Percentiles rank a stretch among this genome's conserved stretches.
These are phyloP conservation scores for Euleptes europaea DNA, from an alignment of 2,113 vertebrate genomes.

Conservation along the genomic window DNA sequence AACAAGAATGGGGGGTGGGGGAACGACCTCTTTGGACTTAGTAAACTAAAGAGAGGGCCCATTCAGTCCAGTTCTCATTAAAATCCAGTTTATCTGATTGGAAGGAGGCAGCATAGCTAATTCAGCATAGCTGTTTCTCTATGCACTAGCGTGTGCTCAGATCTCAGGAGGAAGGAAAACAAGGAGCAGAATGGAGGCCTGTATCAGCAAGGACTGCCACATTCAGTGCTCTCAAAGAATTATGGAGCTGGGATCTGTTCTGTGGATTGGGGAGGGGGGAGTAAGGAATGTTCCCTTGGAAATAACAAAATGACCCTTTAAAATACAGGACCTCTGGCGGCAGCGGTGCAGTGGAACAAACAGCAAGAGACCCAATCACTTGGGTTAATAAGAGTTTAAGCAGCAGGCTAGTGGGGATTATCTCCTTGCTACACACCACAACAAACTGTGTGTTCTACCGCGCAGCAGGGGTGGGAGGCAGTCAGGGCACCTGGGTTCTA, in stretches of 20 bases:
- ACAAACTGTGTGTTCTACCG: neutral
- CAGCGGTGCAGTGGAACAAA: neutral
- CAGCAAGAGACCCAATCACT: neutral
- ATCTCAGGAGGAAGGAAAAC: neutral
- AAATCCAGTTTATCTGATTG: neutral
- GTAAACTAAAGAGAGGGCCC: neutral
- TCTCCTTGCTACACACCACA: neutral
- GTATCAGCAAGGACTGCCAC: neutral
- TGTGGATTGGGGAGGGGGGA: neutral
- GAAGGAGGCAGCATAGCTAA: neutral
- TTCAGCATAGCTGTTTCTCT: no score
- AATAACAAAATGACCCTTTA: conserved; percentile 1
- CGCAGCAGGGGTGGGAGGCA: neutral
- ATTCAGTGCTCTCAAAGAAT: neutral
- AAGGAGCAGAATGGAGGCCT: neutral
- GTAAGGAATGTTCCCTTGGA: neutral
- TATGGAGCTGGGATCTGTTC: neutral
- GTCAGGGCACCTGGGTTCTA: neutral
- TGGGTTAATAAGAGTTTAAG: conserved; percentile 23
- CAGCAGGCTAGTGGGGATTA: conserved; percentile 12
- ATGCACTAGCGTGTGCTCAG: neutral
- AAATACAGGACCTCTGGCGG: neutral
- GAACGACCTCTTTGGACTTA: neutral
- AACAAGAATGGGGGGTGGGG: neutral
- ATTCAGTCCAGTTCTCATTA: neutral